Evolutionary conservation across 35 echinoderm and acorn worm genomes (phyloP), one percentile per base, ranked within the genome.

Genomic region (Heliocidaris tuberculata): DNA sequence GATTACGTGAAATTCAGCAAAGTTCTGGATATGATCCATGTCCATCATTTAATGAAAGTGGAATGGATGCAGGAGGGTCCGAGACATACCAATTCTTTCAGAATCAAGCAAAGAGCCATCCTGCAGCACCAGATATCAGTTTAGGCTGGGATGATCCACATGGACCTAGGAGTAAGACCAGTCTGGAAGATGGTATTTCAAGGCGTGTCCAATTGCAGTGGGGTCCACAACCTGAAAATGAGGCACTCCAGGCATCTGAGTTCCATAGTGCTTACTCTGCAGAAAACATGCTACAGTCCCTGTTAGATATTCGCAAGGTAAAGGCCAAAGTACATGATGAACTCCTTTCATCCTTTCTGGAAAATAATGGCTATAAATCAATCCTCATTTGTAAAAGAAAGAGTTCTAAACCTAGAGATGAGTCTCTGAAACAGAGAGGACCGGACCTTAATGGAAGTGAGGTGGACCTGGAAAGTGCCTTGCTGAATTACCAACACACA

Each of bases 221-320:
- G 50, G 49, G 31, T 93, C 27, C 85, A 24, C n/a, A 88, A 21
- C 21, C 19, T 7, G 49, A 94, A 32, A 90, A 95, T 54, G 94
- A 95, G 17, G 94, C 94, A n/a, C 29, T 92, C 2, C 92, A 86
- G 90, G 97, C 90, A 49, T 95, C 97, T 4, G 85, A 54, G 9
- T 94, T 96, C n/a, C 95, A 97, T 78, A 94, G 95, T 95, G 97
- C 95, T 0, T 90, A 94, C 30, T 90, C 59, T 29, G 97, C 95
- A 12, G 91, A 98, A 15, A 98, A 93, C 56, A 96, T 98, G 86
- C 93, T 98, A 5, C 32, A 95, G 17, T 94, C 96, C 59, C 95
- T 98, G 97, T 19, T 92, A 0, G 35, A 92, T 49, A 96, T 96
- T 9, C 92, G 97, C 9, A 92, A 94, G 86, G 90, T 95, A 12